Base-by-base conservation (phyloP, 2,888 invertebrate species). In the Aporophyla nigra region DNA sequence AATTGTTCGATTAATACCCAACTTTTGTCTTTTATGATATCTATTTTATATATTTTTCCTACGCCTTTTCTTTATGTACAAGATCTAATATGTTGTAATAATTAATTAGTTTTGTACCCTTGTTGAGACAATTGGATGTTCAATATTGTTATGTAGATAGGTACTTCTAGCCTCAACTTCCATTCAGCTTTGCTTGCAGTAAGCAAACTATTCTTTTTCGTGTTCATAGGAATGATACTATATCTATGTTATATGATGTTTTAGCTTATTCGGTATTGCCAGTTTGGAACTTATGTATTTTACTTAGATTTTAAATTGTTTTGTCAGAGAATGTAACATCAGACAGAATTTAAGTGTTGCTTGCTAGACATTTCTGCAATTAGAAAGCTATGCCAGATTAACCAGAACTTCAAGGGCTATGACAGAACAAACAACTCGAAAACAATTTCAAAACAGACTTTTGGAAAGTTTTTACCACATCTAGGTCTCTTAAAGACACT, bases 71-170 rank as follows among this genome's bases (percentile, higher is more conserved):
- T 71, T 74, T 58, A 69, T 65, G 19, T 75, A 46, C n/a, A 68
- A 74, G 70, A 54, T 74, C 58, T 71, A 27, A 72, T 33, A 27
- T 12, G 53, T n/a, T n/a, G n/a, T n/a, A n/a, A n/a, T 79, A 74
- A 68, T 61, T 82, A 43, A 33, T 65, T 76, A 62, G 68, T 61
- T 81, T 67, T 67, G 14, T 67, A 46, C 12, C 73, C 70, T 73
- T 76, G 33, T 81, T 73, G 62, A 58, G 5, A 62, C 58, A 72
- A n/a, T 74, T 75, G 65, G 24, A 70, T 0, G 16, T 70, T 69
- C 21, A 56, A 70, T 69, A 71, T 49, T 59, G n/a, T n/a, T n/a
- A n/a, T n/a, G 80, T 86, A 84, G 80, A 83, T 86, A 84, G 83
- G 78, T 69, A 75, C 75, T 78, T 86, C n/a, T 74, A 68, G 69